These are phyloP conservation scores for Cotesia typhae DNA, from an alignment of 1,140 invertebrate species.

Conservation along the genomic window DNA sequence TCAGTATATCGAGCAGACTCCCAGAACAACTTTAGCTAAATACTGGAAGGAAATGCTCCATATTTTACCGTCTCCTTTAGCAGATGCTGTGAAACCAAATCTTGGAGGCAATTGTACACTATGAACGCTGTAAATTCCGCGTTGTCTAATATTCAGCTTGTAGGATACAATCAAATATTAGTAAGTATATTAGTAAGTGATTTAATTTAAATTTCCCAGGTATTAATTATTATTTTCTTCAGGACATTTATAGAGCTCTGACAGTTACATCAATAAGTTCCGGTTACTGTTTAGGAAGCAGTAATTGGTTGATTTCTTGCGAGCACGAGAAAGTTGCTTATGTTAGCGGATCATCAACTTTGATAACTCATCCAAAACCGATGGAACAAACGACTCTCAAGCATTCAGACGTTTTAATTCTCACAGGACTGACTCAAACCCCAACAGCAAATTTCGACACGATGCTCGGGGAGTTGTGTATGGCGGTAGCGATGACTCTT, in stretches of 20 bases:
- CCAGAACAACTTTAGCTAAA: too few relatives aligned
- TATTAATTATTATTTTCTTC: too few relatives aligned
- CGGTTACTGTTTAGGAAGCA: slow-evolving; percentile 96
- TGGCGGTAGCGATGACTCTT: slow-evolving; percentile 84
- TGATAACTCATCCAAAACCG: slow-evolving; percentile 90
- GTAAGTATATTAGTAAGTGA: slow-evolving; percentile 70
- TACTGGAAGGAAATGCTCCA: too few relatives aligned
- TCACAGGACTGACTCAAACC: slow-evolving; percentile 93
- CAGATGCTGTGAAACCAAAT: slow-evolving; percentile 81
- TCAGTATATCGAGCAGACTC: too few relatives aligned
- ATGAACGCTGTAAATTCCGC: slow-evolving; percentile 82
- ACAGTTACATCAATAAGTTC: slow-evolving; percentile 92
- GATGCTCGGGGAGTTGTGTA: slow-evolving; percentile 94
- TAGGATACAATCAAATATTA: slow-evolving; percentile 95
- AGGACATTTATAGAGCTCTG: slow-evolving; percentile 90
- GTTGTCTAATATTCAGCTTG: slow-evolving; percentile 88
- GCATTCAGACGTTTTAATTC: slow-evolving; percentile 91
- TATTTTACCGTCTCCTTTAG: slow-evolving; percentile 80
- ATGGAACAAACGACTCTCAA: slow-evolving; percentile 97
- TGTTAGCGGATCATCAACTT: slow-evolving; percentile 86
- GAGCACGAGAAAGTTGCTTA: slow-evolving; percentile 94
- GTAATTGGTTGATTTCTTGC: slow-evolving; percentile 96
- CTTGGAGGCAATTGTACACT: slow-evolving; percentile 91
- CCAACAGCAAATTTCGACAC: slow-evolving; percentile 92
- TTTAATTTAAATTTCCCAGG: too few relatives aligned